phyloP scores from a whole-genome alignment of 2,797 vertebrate species.

The Microctenopoma lineatum region DNA sequence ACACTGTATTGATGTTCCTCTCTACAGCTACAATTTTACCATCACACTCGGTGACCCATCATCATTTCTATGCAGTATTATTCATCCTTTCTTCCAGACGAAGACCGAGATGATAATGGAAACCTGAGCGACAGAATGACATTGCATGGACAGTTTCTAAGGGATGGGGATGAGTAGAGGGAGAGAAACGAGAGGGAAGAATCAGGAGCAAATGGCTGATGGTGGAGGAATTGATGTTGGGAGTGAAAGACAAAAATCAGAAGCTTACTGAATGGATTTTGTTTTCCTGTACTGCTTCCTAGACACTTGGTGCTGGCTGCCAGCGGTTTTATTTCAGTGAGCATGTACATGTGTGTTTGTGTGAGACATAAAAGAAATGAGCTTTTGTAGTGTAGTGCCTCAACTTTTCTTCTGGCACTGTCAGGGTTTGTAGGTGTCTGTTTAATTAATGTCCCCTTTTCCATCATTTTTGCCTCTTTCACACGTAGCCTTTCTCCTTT shows the following conservation, averaged over 20 bases:
- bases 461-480: slow-evolving; percentile 26
- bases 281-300: slow-evolving; percentile 37
- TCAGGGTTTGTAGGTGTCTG: slow-evolving; percentile 38
- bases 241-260: slow-evolving; percentile 58
- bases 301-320: slow-evolving; percentile 51
- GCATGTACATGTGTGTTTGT: slow-evolving; percentile 23
- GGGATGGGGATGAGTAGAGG: slow-evolving; percentile 16
- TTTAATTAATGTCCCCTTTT: slow-evolving; percentile 51
- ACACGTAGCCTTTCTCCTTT: slow-evolving; percentile 22
- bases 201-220: slow-evolving; percentile 29
- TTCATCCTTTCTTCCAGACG: slow-evolving; percentile 8
- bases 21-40: slow-evolving; percentile 19
- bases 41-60: slow-evolving; percentile 7
- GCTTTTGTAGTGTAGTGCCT: slow-evolving; percentile 24
- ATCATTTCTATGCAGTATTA: slow-evolving; percentile 7
- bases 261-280: slow-evolving; percentile 45
- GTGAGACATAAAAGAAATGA: slow-evolving; percentile 17
- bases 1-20: slow-evolving; percentile 30
- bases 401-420: slow-evolving; percentile 34
- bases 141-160: slow-evolving; percentile 23
- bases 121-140: slow-evolving; percentile 21
- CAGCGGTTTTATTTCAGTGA: slow-evolving; percentile 48
- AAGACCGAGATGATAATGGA: slow-evolving; percentile 10
- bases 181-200: slow-evolving; percentile 32
- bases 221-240: slow-evolving; percentile 49